Percentiles rank a stretch among this genome's conserved stretches.
These are phyloP conservation scores for Lepilemur septentrionalis DNA, from an alignment of 2,797 vertebrate species.

Conservation along the genomic window DNA sequence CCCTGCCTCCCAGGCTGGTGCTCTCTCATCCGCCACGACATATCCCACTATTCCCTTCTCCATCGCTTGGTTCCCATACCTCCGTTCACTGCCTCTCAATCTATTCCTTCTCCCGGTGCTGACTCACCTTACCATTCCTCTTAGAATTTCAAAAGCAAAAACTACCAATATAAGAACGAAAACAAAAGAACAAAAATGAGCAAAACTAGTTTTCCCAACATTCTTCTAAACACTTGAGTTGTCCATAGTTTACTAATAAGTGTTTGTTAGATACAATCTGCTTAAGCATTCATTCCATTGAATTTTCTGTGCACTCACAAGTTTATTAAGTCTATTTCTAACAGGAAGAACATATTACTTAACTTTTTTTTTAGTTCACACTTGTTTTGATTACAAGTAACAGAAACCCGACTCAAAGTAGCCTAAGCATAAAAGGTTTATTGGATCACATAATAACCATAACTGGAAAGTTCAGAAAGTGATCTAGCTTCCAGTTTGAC, in stretches of 20 bases:
- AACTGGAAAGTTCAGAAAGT: background rate
- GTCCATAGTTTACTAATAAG: background rate
- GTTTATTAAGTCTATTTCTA: background rate
- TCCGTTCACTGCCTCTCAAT: background rate
- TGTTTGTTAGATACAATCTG: background rate
- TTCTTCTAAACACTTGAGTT: background rate
- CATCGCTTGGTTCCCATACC: background rate
- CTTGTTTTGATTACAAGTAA: background rate
- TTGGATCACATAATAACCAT: background rate
- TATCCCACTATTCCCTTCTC: background rate
- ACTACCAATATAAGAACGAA: background rate
- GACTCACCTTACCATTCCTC: background rate
- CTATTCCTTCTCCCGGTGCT: background rate
- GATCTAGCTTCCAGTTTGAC: background rate
- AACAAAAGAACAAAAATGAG: background rate
- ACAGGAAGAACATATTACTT: background rate
- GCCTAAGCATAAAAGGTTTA: background rate
- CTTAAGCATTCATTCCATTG: background rate
- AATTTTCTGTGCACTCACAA: background rate
- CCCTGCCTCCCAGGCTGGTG: background rate
- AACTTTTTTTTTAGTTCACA: background rate
- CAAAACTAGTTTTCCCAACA: background rate
- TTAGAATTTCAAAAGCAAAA: slow-evolving; percentile 32
- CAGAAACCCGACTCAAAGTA: background rate
- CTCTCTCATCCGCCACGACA: accelerated